A percentile compares a stretch with the other conserved stretches of the same genome.
Evolutionary conservation across 2,888 invertebrate species (phyloP).

Genomic region (Tenthredo notha): DNA sequence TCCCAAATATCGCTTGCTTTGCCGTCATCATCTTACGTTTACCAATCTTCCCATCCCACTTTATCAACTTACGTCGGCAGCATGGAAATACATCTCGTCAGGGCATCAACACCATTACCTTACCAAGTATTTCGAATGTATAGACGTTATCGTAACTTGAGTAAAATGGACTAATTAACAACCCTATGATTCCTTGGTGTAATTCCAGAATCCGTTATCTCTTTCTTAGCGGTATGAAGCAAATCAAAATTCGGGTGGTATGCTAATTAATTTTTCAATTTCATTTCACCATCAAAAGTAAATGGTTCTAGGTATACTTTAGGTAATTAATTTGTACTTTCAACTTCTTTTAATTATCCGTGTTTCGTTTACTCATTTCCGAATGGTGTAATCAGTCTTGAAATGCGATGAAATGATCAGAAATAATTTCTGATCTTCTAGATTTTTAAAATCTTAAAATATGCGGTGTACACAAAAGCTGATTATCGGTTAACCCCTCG

Average conservation of each 20-base stretch:
- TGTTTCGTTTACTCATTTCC: not conserved
- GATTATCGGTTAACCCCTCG: not conserved
- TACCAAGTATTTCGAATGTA: not conserved
- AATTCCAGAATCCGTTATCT: not conserved
- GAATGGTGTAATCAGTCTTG: not conserved
- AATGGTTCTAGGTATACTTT: not conserved
- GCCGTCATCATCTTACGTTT: slow-evolving; percentile 20
- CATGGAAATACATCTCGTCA: not conserved
- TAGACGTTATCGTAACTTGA: not conserved
- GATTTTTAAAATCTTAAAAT: not conserved
- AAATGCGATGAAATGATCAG: not conserved
- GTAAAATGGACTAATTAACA: not conserved
- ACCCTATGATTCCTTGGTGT: not conserved
- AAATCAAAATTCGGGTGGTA: not conserved
- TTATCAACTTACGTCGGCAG: not conserved
- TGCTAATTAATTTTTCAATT: not conserved
- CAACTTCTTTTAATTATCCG: not conserved
- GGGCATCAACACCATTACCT: not conserved
- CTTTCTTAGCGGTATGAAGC: not conserved
- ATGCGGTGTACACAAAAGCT: not conserved
- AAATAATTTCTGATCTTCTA: not conserved
- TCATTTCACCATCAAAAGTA: not conserved
- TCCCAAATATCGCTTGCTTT: slow-evolving; percentile 10
- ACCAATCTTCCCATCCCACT: slow-evolving; percentile 18
- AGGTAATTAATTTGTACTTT: not conserved